phyloP scores from a whole-genome alignment of 2,888 invertebrate species.

The Barypeithes pellucidus region DNA sequence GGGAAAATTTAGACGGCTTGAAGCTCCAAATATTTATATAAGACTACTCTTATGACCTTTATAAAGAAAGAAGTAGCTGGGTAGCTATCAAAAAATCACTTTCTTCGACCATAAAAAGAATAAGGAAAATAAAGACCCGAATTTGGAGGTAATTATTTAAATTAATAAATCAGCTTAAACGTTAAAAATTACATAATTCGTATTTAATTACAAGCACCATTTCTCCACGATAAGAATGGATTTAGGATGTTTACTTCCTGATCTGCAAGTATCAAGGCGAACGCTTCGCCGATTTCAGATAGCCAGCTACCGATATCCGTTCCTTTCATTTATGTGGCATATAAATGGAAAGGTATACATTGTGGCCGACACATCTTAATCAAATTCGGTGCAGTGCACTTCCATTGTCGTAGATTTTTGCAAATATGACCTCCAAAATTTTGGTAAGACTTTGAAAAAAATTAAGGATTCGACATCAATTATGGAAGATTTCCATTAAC shows the following conservation, averaged over 20 bases:
- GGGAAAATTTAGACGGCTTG: too few relatives aligned
- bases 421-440: conserved; percentile 46
- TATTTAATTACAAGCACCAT: conserved; percentile 11
- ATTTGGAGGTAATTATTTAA: background rate
- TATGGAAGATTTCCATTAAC: too few relatives aligned
- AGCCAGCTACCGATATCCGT: conserved; percentile 37
- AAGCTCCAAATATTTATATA: too few relatives aligned
- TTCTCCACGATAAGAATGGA: conserved; percentile 15
- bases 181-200: conserved; percentile 30
- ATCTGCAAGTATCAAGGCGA: conserved; percentile 49
- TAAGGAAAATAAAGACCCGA: too few relatives aligned
- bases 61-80: too few relatives aligned
- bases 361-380: conserved; percentile 41
- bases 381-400: conserved; percentile 49
- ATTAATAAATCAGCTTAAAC: background rate
- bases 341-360: conserved; percentile 51
- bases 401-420: conserved; percentile 30
- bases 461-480: too few relatives aligned
- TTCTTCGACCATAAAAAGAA: too few relatives aligned
- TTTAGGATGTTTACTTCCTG: conserved; percentile 38
- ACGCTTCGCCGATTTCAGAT: conserved; percentile 43
- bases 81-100: too few relatives aligned
- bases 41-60: too few relatives aligned
- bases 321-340: conserved; percentile 52
- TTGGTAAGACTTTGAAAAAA: conserved; percentile 6